A percentile compares a stretch with the other conserved stretches of the same genome.
Evolutionary conservation across 2,113 vertebrate species (phyloP).

Genomic region (Phainopepla nitens): DNA sequence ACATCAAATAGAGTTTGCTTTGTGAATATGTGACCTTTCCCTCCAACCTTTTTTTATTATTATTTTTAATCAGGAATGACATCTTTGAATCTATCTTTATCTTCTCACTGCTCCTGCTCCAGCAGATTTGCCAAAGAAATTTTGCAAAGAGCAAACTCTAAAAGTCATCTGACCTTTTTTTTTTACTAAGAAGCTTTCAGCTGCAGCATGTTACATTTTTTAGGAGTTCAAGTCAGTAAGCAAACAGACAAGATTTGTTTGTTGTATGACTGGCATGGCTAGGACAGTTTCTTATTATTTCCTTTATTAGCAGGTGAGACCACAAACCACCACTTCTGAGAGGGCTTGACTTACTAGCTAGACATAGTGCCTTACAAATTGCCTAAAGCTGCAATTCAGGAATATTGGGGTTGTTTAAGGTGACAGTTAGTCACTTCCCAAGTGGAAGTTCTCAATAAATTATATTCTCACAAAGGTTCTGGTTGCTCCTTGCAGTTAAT

Average conservation of each 20-base stretch:
- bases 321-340: background rate
- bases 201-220: background rate
- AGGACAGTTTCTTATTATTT: background rate
- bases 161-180: background rate
- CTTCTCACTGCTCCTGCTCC: background rate
- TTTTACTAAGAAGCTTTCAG: background rate
- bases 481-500: background rate
- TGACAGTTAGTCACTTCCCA: background rate
- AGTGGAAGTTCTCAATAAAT: background rate
- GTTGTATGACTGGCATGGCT: rapidly evolving
- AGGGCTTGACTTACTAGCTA: background rate
- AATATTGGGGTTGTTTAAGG: background rate
- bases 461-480: background rate
- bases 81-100: background rate
- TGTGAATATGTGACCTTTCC: background rate
- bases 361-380: background rate
- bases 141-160: background rate
- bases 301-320: background rate
- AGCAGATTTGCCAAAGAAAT: background rate
- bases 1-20: background rate
- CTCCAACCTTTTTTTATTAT: background rate
- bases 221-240: background rate
- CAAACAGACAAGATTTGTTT: background rate
- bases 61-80: background rate
- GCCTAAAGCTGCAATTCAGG: background rate